Evolutionary conservation across 2,888 invertebrate species (phyloP).

Genomic region (Gortyna flavago): DNA sequence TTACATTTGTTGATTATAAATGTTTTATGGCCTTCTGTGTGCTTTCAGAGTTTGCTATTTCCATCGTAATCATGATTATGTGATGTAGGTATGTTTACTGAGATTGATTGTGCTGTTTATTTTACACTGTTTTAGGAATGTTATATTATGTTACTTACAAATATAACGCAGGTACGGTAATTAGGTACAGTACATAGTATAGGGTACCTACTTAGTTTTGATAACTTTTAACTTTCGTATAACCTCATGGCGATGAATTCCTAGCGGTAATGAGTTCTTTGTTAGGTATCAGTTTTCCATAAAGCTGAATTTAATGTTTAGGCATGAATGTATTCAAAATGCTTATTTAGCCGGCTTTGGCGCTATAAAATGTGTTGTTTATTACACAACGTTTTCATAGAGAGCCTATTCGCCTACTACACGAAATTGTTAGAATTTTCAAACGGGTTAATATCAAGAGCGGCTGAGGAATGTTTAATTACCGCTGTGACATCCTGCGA

Average conservation of each 20-base stretch:
- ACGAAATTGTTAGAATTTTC: constrained; percentile 87
- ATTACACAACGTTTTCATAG: constrained; percentile 74
- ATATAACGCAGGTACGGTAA: not conserved
- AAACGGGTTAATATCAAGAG: constrained; percentile 84
- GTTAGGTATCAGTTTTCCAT: not conserved
- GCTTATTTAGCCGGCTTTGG: constrained; percentile 39
- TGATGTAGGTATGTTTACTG: not conserved
- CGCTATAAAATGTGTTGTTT: constrained; percentile 51
- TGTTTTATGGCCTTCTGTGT: constrained; percentile 24
- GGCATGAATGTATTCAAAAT: constrained; percentile 61
- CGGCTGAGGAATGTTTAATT: constrained; percentile 85
- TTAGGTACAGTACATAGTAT: too few species aligned
- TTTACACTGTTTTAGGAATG: not conserved
- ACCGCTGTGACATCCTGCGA: constrained; percentile 81
- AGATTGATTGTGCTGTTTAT: not conserved
- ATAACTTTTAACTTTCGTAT: not conserved
- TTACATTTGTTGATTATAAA: constrained; percentile 59
- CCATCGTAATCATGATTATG: constrained; percentile 9
- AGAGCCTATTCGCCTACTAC: constrained; percentile 76
- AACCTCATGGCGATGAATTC: not conserved
- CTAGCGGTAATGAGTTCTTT: not conserved
- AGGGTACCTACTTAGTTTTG: not conserved
- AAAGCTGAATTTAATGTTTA: constrained; percentile 44
- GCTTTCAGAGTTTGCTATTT: constrained; percentile 29
- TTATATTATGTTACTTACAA: not conserved